Conservation (phyloP, 2,888 invertebrate genomes). For the Sclerodermus sp. region DNA sequence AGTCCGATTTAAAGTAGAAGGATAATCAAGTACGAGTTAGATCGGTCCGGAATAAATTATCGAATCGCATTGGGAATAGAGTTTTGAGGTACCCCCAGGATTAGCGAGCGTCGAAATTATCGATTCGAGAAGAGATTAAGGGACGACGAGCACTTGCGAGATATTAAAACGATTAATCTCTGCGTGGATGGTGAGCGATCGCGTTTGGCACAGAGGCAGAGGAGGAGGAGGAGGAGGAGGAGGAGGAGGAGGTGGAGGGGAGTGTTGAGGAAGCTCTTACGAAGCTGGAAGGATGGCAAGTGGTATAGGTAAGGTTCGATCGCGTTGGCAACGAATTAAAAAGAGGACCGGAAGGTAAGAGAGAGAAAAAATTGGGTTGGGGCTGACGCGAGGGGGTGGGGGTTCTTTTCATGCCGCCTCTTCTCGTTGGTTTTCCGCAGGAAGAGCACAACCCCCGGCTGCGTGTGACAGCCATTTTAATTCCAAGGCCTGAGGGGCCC, state of each 20-base stretch:
- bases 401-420: slow-evolving; percentile 1
- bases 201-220: slow-evolving; percentile 1
- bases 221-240: background rate
- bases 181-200: background rate
- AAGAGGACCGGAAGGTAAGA: slow-evolving; percentile 4
- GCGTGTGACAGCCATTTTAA: slow-evolving; percentile 40
- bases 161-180: background rate
- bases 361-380: slow-evolving; percentile 4
- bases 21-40: no score
- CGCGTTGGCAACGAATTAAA: slow-evolving; percentile 25
- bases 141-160: background rate
- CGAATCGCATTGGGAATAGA: slow-evolving; percentile 10
- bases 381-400: slow-evolving; percentile 12
- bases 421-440: slow-evolving; percentile 5
- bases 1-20: no score
- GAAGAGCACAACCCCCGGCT: slow-evolving; percentile 14
- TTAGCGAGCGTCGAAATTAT: background rate
- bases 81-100: slow-evolving; percentile 3
- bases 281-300: background rate
- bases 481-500: slow-evolving; percentile 40
- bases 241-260: background rate
- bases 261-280: background rate
- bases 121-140: background rate
- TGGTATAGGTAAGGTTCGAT: slow-evolving; percentile 19
- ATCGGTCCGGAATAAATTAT: no score